Base-by-base conservation (phyloP, 1,140 invertebrate genomes). In the Drosophila burlai region DNA sequence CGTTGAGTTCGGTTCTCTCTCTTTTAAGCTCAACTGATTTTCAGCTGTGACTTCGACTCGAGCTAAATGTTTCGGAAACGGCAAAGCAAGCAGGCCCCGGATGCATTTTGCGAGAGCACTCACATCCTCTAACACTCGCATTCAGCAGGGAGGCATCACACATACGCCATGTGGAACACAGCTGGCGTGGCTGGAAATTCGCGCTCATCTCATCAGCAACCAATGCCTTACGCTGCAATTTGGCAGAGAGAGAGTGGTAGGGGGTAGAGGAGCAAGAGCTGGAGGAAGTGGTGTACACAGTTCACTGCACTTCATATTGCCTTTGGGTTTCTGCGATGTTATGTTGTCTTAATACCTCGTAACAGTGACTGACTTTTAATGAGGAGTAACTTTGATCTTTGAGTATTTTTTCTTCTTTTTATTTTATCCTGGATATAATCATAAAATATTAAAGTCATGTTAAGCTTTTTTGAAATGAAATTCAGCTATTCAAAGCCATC, bases 1-100 rank as follows among this genome's bases (percentile, higher is more conserved):
- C 62, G 31, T 58, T 13, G 57, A 69, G 62, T 62, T 77, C 36
- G 58, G 36, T 45, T 26, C 64, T 69, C 63, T 62, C 42, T 60
- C 52, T 59, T 59, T 43, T 58, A 65, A 78, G 42, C 62, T 71
- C 34, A 59, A 79, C 75, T 71, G 76, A 78, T 79, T 79, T 78
- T 71, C 75, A 79, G 75, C 76, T 79, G 76, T 64, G 65, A 79
- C 76, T 78, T 47, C 42, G 49, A 38, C 13, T 18, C 26, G 42
- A 62, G 71, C 76, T 69, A 87, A 87, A 83, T 87, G 83, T 87
- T 86, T 86, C 83, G 83, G 83, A 87, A 87, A 74, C 73, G 46
- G 83, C 80, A 83, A 57, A 77, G 80, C 80, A 80, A 59, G 45
- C 40, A 46, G 80, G 64, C 50, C 50, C 76, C n/a, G 80, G 80